Evolutionary conservation across 2,888 invertebrate species (phyloP), one percentile per base, ranked within the genome.

Genomic region (Drosophila limbata): DNA sequence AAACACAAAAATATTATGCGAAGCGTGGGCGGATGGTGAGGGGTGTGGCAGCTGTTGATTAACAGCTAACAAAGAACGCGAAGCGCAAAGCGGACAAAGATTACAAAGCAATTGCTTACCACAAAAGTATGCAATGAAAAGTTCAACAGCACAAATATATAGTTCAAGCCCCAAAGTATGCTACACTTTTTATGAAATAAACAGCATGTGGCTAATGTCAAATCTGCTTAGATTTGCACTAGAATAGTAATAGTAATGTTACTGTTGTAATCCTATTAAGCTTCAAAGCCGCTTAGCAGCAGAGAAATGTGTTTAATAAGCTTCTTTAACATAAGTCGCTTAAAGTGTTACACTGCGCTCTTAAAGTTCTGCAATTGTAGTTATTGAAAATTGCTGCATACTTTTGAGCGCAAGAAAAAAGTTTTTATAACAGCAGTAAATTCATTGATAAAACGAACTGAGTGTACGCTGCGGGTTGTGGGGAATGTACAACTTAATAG

Each of bases 1-100:
- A 86, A 87, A 72, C 69, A 73, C 71, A 80, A 89, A 79, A 84
- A 84, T 75, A 84, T 53, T 69, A 37, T 50, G 13, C 28, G 6
- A 31, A 48, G 63, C 50, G 73, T 67, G 21, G 73, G 69, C 35
- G 56, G 17, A 11, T 8, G 48, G 11, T 1, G 33, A n/a, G 25
- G 48, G 39, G 56, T 33, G 65, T 45, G 50, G 35, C 15, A 19
- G 45, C 47, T 45, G 63, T 47, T 55, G 61, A 78, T 74, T 47
- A 53, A 11, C 52, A 69, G 37, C 69, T 10, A 68, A 73, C 64
- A 76, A 68, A 72, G 77, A 45, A 75, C 21, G 42, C 21, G 28
- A 11, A 31, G 31, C 62, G 45, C 59, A 76, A 81, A 73, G 57
- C 69, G 44, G 45, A 69, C 60, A 64, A 31, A 28, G 47, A 39